phyloP scores from a whole-genome alignment of 2,113 vertebrate genomes.

The Varanus salvator region DNA sequence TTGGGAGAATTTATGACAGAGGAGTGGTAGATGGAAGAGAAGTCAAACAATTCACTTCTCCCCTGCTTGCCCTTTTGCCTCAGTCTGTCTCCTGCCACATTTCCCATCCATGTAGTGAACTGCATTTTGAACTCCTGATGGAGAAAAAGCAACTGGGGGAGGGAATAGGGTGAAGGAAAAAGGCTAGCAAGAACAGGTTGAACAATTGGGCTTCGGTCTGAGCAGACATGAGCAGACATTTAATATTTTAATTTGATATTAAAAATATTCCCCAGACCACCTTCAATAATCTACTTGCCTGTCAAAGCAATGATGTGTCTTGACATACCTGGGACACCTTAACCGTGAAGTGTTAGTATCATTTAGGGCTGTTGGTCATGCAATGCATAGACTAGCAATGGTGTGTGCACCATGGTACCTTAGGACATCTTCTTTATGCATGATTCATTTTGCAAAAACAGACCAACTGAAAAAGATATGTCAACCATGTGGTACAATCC shows the following conservation, averaged over 20 bases:
- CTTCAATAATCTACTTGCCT: not conserved
- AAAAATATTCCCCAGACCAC: not conserved
- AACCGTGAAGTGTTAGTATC: not conserved
- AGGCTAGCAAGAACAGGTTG: not conserved
- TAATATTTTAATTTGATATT: too few species aligned
- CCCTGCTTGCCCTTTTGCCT: not conserved
- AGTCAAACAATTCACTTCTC: not conserved
- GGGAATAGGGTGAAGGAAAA: not conserved
- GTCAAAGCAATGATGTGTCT: not conserved
- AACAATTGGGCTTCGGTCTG: not conserved
- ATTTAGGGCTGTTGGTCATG: not conserved
- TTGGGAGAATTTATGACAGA: not conserved
- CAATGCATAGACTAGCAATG: not conserved
- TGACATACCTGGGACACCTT: not conserved
- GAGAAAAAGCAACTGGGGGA: not conserved
- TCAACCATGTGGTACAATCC: not conserved
- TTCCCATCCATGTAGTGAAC: too few species aligned
- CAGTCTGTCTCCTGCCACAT: too few species aligned
- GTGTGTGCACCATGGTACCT: not conserved
- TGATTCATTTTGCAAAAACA: not conserved
- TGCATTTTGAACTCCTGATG: not conserved
- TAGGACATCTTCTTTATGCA: not conserved
- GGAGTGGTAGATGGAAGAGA: not conserved
- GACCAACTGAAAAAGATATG: not conserved
- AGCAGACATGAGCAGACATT: not conserved